Conservation (phyloP, 2,888 invertebrate species). For the Acrocyrtus sp. region DNA sequence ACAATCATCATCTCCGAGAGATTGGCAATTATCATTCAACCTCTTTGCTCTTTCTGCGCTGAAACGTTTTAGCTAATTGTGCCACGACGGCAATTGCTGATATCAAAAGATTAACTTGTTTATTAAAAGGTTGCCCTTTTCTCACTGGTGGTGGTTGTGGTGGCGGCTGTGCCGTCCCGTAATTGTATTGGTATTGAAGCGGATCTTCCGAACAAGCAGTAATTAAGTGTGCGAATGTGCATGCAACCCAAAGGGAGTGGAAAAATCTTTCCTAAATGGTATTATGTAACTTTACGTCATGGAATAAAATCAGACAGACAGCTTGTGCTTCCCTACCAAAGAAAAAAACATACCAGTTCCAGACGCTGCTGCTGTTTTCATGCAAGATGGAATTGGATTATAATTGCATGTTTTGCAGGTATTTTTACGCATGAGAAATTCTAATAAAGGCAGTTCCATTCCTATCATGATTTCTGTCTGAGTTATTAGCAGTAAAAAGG, state of each 20-base stretch:
- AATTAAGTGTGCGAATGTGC: too few species aligned
- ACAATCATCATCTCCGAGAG: slow-evolving; percentile 8
- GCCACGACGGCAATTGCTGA: slow-evolving; percentile 1
- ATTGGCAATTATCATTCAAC: not conserved
- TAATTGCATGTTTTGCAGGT: too few species aligned
- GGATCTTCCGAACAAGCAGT: not conserved
- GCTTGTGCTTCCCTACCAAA: slow-evolving; percentile 34
- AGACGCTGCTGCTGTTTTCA: too few species aligned
- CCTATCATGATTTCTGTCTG: too few species aligned
- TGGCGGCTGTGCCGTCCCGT: not conserved
- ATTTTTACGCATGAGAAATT: too few species aligned
- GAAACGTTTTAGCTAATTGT: slow-evolving; percentile 12
- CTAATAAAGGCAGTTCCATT: too few species aligned
- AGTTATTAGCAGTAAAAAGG: too few species aligned
- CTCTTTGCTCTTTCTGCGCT: not conserved
- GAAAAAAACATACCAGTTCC: slow-evolving; percentile 29
- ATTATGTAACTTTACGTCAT: too few species aligned
- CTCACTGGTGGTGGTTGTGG: slow-evolving; percentile 5
- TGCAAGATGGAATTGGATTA: too few species aligned
- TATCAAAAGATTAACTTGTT: slow-evolving; percentile 6
- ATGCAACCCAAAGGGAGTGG: not conserved
- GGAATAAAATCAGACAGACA: too few species aligned
- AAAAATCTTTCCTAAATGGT: not conserved
- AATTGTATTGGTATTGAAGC: not conserved
- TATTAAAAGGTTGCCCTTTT: slow-evolving; percentile 22